Evolutionary conservation across 64 coral and sea anemone species (phyloP).

Genomic region (Acropora tenuis): DNA sequence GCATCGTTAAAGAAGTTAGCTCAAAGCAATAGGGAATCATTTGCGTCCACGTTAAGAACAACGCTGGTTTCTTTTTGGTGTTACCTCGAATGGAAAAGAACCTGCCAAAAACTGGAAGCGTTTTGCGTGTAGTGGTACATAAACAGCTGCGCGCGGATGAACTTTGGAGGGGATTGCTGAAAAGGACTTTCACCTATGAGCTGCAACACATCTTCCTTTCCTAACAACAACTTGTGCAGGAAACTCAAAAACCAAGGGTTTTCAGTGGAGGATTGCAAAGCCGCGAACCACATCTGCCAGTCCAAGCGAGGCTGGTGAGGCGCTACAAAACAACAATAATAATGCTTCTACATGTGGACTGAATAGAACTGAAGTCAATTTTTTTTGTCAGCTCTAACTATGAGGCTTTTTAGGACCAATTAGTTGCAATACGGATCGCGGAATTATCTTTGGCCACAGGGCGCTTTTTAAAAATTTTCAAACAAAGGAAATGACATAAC

Average conservation of each 20-base stretch:
- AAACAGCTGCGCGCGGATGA: slow-evolving; percentile 79
- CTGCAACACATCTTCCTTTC: slow-evolving; percentile 74
- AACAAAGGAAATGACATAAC: no score
- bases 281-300: slow-evolving; percentile 99
- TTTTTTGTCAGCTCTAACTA: no score
- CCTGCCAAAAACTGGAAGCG: slow-evolving; percentile 73
- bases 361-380: no score
- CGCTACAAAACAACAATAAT: slow-evolving; percentile 32
- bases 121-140: slow-evolving; percentile 88
- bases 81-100: slow-evolving; percentile 78
- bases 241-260: slow-evolving; percentile 94
- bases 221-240: slow-evolving; percentile 77
- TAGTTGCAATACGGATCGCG: no score
- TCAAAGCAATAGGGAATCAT: no score
- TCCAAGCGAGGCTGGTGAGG: slow-evolving; percentile 97
- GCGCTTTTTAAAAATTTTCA: no score
- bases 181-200: slow-evolving; percentile 72
- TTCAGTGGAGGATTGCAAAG: slow-evolving; percentile 66
- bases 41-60: neutral
- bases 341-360: no score
- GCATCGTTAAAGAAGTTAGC: no score
- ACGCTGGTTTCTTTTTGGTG: neutral
- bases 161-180: slow-evolving; percentile 69
- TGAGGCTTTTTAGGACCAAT: no score
- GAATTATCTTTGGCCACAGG: no score